Conservation (phyloP, 30 jellyfish, hydroid and myxozoan genomes). For the Aurelia sp. region DNA sequence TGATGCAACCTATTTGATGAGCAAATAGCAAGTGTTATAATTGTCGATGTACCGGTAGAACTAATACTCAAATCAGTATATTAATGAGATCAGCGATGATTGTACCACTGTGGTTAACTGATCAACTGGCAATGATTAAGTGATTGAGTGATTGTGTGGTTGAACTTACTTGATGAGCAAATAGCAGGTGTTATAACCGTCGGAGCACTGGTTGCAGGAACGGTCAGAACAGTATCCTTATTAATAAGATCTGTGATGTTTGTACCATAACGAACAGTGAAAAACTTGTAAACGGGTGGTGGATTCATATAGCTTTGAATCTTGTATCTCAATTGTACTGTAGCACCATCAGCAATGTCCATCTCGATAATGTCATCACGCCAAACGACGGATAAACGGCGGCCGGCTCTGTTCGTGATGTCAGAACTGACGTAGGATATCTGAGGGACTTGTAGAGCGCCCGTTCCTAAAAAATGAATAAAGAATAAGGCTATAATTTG, state of each 20-base stretch:
- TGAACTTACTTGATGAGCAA: slow-evolving; percentile 86
- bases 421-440: slow-evolving; percentile 57
- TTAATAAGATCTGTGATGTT: slow-evolving; percentile 84
- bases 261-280: slow-evolving; percentile 91
- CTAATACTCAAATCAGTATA: too few relatives aligned
- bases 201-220: slow-evolving; percentile 59
- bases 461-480: slow-evolving; percentile 31
- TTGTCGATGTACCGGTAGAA: too few relatives aligned
- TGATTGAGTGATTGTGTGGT: too few relatives aligned
- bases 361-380: slow-evolving; percentile 94
- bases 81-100: neutral
- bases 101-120: too few relatives aligned
- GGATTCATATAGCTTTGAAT: slow-evolving; percentile 74
- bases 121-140: too few relatives aligned
- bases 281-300: slow-evolving; percentile 77
- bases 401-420: slow-evolving; percentile 91
- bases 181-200: slow-evolving; percentile 61
- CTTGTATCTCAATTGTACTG: slow-evolving; percentile 69
- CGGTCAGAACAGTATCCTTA: slow-evolving; percentile 51
- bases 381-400: slow-evolving; percentile 92
- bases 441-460: slow-evolving; percentile 71
- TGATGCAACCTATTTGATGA: too few relatives aligned
- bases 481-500: neutral
- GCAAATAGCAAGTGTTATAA: too few relatives aligned
- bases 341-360: slow-evolving; percentile 91